Conservation (phyloP, 64 coral and sea anemone genomes). For the Stichodactyla mertensii region DNA sequence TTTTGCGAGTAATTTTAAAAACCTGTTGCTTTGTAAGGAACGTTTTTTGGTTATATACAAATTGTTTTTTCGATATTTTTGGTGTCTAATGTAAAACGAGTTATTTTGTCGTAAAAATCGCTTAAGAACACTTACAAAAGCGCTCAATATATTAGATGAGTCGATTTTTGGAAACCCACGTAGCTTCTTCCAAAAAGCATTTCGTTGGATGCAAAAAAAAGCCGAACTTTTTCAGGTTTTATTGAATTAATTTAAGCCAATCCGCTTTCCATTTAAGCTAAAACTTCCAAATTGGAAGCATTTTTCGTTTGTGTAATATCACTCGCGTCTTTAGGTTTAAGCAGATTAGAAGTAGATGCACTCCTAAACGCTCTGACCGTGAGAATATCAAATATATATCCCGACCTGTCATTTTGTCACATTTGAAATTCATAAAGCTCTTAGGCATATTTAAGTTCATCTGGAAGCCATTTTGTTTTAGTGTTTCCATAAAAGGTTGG, state of each 20-base stretch:
- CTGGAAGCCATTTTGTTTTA: neutral
- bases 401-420: neutral
- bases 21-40: neutral
- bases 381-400: neutral
- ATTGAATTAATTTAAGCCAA: neutral
- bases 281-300: neutral
- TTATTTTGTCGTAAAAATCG: neutral
- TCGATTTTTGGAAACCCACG: neutral
- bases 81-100: neutral
- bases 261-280: neutral
- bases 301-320: slow-evolving; percentile 10
- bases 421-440: neutral
- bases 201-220: neutral
- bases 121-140: neutral
- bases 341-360: neutral
- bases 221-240: neutral
- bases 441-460: neutral
- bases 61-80: neutral
- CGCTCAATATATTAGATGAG: neutral
- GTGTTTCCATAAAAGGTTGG: neutral
- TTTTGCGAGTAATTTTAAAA: neutral
- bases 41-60: neutral
- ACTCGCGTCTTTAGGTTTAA: neutral
- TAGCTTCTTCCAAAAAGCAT: neutral
- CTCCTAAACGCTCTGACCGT: neutral